Evolutionary conservation across 92 coral and sea anemone species (phyloP).

Genomic region (Ricordea florida): DNA sequence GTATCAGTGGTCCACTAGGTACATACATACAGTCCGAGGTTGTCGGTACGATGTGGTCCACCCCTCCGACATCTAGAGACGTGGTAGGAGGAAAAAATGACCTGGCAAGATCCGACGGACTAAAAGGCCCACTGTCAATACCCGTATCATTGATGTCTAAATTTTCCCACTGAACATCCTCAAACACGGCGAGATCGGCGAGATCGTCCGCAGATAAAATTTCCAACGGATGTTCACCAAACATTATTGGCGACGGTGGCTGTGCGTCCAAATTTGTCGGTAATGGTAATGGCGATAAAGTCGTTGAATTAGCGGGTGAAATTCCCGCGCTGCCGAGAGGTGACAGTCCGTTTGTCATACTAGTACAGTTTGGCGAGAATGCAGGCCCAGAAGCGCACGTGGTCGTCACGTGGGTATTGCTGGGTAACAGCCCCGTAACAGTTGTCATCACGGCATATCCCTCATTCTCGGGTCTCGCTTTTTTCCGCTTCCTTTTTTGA

Average conservation of each 20-base stretch:
- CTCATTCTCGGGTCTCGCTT: slow-evolving; percentile 70
- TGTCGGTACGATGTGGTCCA: slow-evolving; percentile 59
- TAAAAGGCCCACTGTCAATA: slow-evolving; percentile 35
- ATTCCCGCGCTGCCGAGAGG: slow-evolving; percentile 87
- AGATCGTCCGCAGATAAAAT: slow-evolving; percentile 67
- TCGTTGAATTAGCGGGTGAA: slow-evolving; percentile 94
- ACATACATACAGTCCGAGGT: slow-evolving; percentile 84
- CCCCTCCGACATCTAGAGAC: slow-evolving; percentile 29
- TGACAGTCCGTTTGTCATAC: slow-evolving; percentile 74
- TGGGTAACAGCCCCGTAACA: slow-evolving; percentile 31
- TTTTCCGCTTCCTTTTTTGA: slow-evolving; percentile 72
- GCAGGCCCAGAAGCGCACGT: slow-evolving; percentile 76
- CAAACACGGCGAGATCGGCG: slow-evolving; percentile 53
- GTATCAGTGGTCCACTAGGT: slow-evolving; percentile 37
- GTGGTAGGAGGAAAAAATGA: slow-evolving; percentile 52
- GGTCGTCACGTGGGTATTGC: slow-evolving; percentile 52
- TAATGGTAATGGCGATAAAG: slow-evolving; percentile 85
- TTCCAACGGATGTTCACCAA: slow-evolving; percentile 63
- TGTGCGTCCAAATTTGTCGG: slow-evolving; percentile 64
- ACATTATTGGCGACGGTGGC: slow-evolving; percentile 78
- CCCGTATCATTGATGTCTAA: slow-evolving; percentile 51
- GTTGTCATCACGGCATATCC: slow-evolving; percentile 20
- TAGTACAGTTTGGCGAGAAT: slow-evolving; percentile 79
- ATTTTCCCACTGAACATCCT: slow-evolving; percentile 22
- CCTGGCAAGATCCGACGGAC: slow-evolving; percentile 32